Evolutionary conservation across 2,113 vertebrate species (phyloP), one percentile per base, ranked within the genome.

Genomic region (Chloropsis cyanopogon): DNA sequence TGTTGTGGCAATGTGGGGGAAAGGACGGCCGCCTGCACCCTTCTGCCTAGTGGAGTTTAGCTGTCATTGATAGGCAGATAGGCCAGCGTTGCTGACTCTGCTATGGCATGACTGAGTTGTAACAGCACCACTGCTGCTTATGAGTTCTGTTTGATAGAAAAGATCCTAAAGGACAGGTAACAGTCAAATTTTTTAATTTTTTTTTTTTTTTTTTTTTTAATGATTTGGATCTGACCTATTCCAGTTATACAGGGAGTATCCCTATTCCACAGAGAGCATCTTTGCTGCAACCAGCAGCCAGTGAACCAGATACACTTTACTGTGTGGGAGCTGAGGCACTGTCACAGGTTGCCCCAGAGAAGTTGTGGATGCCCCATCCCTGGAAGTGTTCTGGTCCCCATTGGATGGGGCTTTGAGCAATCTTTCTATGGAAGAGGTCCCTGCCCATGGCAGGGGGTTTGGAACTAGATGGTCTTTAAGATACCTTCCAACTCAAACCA

Each of bases 1-100:
- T 33, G 12, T 35, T n/a, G 23, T 3, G 5, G 17, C 12, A 65
- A 1, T 7, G 1, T 2, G 3, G 3, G 4, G 35, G 8, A 41
- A 41, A 73, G 26, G 21, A 57, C 12, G 16, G 12, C 41, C 73
- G 10, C 16, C 49, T 46, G 59, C 49, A 24, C 4, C 17, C 39
- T 46, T 33, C 39, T 26, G 26, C 12, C 28, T 68, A 11, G 24
- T 44, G 59, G 11, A 25, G 22, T 7, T 59, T 13, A 56, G 25
- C 39, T 68, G 23, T 47, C 19, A 37, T 3, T 54, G 29, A 50
- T 0, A 20, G 25, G 4, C 20, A 42, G 28, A 15, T 2, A 35
- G 46, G 33, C 9, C 39, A 77, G 64, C 1, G 0, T 11, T 24
- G 14, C 29, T 84, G 64, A 11, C 7, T 47, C 18, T 23, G 44